Evolutionary conservation across 1,140 invertebrate species (phyloP).

Genomic region (Heterodera carotae): DNA sequence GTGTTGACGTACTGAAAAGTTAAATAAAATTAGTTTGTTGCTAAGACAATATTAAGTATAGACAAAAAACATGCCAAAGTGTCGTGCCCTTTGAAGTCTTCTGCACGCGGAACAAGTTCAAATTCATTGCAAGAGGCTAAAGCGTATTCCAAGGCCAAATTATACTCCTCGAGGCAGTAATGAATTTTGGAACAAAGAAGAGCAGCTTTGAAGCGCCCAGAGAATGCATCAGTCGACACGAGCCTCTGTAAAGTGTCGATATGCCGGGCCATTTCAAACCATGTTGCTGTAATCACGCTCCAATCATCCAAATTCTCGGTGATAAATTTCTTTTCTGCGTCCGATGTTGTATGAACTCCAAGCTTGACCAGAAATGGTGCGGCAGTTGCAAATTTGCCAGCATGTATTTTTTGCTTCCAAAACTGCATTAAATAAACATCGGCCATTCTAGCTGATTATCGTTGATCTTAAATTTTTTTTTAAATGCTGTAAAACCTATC

Average conservation of each 20-base stretch:
- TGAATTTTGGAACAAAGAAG: slow-evolving; percentile 87
- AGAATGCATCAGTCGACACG: slow-evolving; percentile 85
- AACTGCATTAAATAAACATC: neutral
- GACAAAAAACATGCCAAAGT: slow-evolving; percentile 55
- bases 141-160: slow-evolving; percentile 50
- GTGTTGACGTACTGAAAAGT: slow-evolving; percentile 76
- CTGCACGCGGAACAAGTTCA: slow-evolving; percentile 85
- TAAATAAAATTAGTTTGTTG: slow-evolving; percentile 83
- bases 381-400: neutral
- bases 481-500: too few relatives aligned
- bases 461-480: neutral
- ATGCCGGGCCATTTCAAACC: slow-evolving; percentile 63
- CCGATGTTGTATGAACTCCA: neutral
- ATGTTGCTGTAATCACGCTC: slow-evolving; percentile 59
- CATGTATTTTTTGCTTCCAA: neutral
- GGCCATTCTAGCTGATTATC: neutral
- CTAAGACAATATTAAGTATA: slow-evolving; percentile 74
- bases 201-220: slow-evolving; percentile 85
- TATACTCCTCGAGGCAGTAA: slow-evolving; percentile 59
- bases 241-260: slow-evolving; percentile 68
- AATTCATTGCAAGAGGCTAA: slow-evolving; percentile 54
- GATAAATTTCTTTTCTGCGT: slow-evolving; percentile 55
- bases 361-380: slow-evolving; percentile 1
- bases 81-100: slow-evolving; percentile 74
- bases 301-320: slow-evolving; percentile 60